Evolutionary conservation across 23 tunicate species (phyloP).

Genomic region (Trididemnum miniatum): DNA sequence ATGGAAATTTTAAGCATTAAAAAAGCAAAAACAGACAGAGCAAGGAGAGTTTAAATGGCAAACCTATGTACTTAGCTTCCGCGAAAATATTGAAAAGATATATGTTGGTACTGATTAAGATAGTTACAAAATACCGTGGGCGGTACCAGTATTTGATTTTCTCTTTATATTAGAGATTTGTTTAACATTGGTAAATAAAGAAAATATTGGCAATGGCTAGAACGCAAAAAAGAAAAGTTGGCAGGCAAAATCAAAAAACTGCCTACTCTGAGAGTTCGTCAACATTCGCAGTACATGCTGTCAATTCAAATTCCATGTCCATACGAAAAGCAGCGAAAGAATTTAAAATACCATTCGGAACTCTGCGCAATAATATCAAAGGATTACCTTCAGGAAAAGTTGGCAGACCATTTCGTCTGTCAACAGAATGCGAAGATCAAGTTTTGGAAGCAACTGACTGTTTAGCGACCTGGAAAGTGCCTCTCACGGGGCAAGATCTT

Average conservation of each 20-base stretch:
- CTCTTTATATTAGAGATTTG: too few relatives aligned
- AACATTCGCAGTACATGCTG: constrained; percentile 1
- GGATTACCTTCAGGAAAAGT: constrained; percentile 1
- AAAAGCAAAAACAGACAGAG: too few relatives aligned
- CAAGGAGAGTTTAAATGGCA: too few relatives aligned
- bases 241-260: constrained; percentile 9
- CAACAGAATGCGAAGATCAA: constrained; percentile 11
- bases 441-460: constrained; percentile 4
- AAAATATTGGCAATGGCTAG: constrained; percentile 13
- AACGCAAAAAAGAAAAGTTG: constrained; percentile 14
- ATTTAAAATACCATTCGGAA: constrained; percentile 22
- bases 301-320: not conserved
- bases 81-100: too few relatives aligned
- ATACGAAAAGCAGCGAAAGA: constrained; percentile 13
- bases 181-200: too few relatives aligned
- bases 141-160: too few relatives aligned
- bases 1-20: too few relatives aligned
- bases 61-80: too few relatives aligned
- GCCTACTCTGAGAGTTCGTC: not conserved
- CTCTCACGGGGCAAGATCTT: not conserved
- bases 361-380: constrained; percentile 7
- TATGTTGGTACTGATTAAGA: too few relatives aligned
- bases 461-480: constrained; percentile 15
- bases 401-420: constrained; percentile 29
- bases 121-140: too few relatives aligned